These are phyloP conservation scores for Catocala nupta DNA, from an alignment of 2,888 invertebrate genomes.

Conservation along the genomic window DNA sequence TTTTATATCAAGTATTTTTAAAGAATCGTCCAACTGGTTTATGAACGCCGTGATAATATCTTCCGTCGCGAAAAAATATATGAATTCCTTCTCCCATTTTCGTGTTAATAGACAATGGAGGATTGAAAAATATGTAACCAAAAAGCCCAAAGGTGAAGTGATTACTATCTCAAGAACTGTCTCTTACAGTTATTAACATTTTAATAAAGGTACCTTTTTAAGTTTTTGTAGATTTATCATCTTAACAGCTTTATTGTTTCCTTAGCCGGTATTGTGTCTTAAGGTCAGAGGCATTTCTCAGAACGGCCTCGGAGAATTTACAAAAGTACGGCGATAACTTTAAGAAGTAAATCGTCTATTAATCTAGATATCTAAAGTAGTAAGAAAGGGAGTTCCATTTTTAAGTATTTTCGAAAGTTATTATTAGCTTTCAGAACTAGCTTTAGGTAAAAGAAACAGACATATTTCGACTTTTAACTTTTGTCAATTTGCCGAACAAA, in stretches of 20 bases:
- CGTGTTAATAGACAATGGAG: too few species aligned
- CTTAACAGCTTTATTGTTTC: conserved; percentile 44
- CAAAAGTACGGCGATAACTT: conserved; percentile 38
- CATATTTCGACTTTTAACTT: too few species aligned
- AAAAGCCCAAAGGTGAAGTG: background rate
- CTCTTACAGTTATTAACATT: conserved; percentile 17
- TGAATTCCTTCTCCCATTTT: too few species aligned
- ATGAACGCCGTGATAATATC: too few species aligned
- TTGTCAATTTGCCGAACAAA: too few species aligned
- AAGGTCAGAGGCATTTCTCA: conserved; percentile 21
- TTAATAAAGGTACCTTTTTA: conserved; percentile 18
- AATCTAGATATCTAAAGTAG: background rate
- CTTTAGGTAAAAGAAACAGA: too few species aligned
- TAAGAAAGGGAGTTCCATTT: background rate
- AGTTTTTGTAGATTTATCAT: conserved; percentile 38
- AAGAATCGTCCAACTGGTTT: too few species aligned
- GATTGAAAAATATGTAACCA: background rate
- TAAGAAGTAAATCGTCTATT: conserved; percentile 12
- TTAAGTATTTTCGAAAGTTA: too few species aligned
- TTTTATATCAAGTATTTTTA: too few species aligned
- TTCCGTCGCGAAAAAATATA: too few species aligned
- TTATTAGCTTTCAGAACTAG: too few species aligned
- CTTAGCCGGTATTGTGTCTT: conserved; percentile 34
- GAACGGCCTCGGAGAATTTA: conserved; percentile 22
- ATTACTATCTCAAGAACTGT: conserved; percentile 1